These are phyloP conservation scores for Illadopsis cleaveri DNA, from an alignment of 2,113 vertebrate species.

Conservation along the genomic window DNA sequence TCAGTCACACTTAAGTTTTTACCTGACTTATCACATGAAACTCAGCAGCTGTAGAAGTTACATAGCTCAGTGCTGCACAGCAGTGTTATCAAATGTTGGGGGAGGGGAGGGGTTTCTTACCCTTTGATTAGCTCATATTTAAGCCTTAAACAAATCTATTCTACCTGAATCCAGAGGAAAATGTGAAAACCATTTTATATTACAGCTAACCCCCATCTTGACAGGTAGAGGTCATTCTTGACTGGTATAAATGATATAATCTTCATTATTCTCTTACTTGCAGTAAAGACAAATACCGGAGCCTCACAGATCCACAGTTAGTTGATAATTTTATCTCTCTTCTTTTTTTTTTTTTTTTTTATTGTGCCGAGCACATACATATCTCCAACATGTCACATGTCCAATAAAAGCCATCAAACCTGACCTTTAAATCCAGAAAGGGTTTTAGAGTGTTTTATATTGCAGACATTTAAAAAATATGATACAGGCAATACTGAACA, in stretches of 20 bases:
- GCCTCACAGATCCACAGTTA: neutral
- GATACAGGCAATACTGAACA: neutral
- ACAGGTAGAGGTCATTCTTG: neutral
- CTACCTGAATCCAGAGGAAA: neutral
- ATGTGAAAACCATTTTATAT: neutral
- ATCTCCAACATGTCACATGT: neutral
- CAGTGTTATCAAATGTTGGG: neutral
- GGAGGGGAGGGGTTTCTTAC: neutral
- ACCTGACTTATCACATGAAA: neutral
- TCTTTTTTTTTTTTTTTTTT: neutral
- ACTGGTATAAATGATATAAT: neutral
- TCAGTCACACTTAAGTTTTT: neutral
- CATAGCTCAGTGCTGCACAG: neutral
- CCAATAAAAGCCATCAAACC: neutral
- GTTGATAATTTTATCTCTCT: neutral
- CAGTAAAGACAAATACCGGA: neutral
- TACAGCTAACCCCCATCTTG: neutral
- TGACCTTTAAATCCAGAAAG: neutral
- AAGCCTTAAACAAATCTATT: neutral
- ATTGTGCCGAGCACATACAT: neutral
- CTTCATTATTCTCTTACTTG: neutral
- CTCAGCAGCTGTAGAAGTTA: neutral
- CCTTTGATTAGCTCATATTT: neutral
- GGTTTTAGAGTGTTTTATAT: neutral
- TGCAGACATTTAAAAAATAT: neutral